These are phyloP conservation scores for Agrotis puta DNA, from an alignment of 2,888 invertebrate species.

Conservation along the genomic window DNA sequence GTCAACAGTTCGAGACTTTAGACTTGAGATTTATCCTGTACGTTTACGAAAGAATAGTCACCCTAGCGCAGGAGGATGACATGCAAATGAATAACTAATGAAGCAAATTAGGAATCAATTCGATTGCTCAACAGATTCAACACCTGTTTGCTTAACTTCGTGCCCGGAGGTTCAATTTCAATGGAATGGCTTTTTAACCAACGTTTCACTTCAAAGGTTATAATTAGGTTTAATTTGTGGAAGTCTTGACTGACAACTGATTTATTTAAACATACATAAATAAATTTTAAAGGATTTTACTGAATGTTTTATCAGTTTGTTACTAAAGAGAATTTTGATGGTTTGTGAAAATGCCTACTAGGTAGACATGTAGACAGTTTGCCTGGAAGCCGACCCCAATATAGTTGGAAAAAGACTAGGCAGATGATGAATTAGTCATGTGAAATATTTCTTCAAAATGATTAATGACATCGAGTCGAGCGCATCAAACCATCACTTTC, in stretches of 20 bases:
- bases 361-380: no score
- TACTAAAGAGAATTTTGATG: neutral
- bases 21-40: slow-evolving; percentile 29
- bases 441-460: neutral
- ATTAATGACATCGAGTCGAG: slow-evolving; percentile 40
- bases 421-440: no score
- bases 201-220: slow-evolving; percentile 28
- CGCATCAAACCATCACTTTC: slow-evolving; percentile 49
- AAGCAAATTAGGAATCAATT: slow-evolving; percentile 55
- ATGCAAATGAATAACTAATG: slow-evolving; percentile 49
- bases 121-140: slow-evolving; percentile 37
- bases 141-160: slow-evolving; percentile 46
- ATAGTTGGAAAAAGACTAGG: no score
- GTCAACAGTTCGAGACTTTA: slow-evolving; percentile 21
- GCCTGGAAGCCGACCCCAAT: no score
- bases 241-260: neutral
- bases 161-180: slow-evolving; percentile 34
- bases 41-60: slow-evolving; percentile 9
- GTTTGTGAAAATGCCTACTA: no score
- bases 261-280: slow-evolving; percentile 19
- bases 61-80: slow-evolving; percentile 36
- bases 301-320: neutral
- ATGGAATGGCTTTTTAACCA: slow-evolving; percentile 11
- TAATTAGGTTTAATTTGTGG: slow-evolving; percentile 9
- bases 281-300: neutral